Evolutionary conservation across 2,888 invertebrate genomes (phyloP).

Genomic region (Cybosia mesomella): DNA sequence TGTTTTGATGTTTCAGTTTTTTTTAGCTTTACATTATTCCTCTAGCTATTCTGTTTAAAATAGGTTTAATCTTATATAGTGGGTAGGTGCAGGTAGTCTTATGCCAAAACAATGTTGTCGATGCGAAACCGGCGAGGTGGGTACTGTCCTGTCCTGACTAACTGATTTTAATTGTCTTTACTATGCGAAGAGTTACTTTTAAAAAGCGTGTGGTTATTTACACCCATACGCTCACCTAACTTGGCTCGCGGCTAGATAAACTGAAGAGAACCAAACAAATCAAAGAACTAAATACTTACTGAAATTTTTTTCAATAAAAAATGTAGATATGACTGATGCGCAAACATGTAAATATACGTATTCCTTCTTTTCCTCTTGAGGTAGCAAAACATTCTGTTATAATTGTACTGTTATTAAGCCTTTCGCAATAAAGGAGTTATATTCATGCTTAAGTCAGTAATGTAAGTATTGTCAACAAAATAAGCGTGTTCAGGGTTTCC

Average conservation of each 20-base stretch:
- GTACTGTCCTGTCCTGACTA: neutral
- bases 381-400: neutral
- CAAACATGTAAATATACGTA: neutral
- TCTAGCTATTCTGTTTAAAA: neutral
- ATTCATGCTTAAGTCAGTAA: neutral
- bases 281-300: too few species aligned
- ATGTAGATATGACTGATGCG: neutral
- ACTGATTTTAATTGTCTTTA: neutral
- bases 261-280: neutral
- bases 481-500: slow-evolving; percentile 17
- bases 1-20: neutral
- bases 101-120: neutral
- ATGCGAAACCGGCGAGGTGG: neutral
- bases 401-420: neutral
- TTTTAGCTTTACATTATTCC: neutral
- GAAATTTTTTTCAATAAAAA: neutral
- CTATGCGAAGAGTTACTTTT: neutral
- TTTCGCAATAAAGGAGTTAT: neutral
- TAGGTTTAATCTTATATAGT: neutral
- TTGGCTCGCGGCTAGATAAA: neutral
- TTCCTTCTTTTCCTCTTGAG: neutral
- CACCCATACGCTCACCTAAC: neutral
- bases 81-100: neutral
- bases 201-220: neutral
- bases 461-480: slow-evolving; percentile 1